Evolutionary conservation across 2,113 vertebrate genomes (phyloP), one percentile per base, ranked within the genome.

Genomic region (Misgurnus anguillicaudatus): DNA sequence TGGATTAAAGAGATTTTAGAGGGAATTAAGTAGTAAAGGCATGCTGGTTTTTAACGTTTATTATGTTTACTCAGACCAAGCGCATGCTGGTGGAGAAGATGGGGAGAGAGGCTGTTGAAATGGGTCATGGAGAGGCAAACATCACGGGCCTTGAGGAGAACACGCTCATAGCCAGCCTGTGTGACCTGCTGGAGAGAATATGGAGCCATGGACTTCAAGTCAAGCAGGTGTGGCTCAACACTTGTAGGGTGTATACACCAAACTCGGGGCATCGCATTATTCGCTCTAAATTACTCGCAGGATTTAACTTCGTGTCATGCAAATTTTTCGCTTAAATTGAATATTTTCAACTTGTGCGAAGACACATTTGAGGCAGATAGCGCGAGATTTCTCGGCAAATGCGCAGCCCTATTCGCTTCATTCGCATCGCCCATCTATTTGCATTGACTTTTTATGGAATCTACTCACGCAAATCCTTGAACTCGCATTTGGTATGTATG

Each of bases 41-140:
- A 5, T 7, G 3, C 8, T 45, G 13, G n/a, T 73, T 61, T 61
- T 74, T 61, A 31, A 61, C 67, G 19, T 55, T 16, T 76, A 60
- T 61, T 19, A 24, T 73, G n/a, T n/a, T 21, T 60, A 41, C 84
- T 45, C 81, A 99, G 98, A 99, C 97, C 39, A 99, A 99, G 73
- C 91, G 96, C 55, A 98, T 99, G 97, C 79, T 99, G 89, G 97
- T 98, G 89, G 97, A 99, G 85, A 96, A 98, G 86, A 99, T 99
- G 95, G 97, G 96, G 41, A 95, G 95, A 4, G 96, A 98, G 90
- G 94, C 95, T 0, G 93, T 96, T 45, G 98, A 98, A 68, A 89
- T 96, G 82, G 96, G 97, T 69, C 97, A 98, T 10, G 98, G 96
- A 51, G 97, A 99, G 82, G 96, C 93, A 53, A 97, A 92, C 84